Evolutionary conservation across 2,888 invertebrate genomes (phyloP).

Genomic region (Thecocarcelia acutangulata): DNA sequence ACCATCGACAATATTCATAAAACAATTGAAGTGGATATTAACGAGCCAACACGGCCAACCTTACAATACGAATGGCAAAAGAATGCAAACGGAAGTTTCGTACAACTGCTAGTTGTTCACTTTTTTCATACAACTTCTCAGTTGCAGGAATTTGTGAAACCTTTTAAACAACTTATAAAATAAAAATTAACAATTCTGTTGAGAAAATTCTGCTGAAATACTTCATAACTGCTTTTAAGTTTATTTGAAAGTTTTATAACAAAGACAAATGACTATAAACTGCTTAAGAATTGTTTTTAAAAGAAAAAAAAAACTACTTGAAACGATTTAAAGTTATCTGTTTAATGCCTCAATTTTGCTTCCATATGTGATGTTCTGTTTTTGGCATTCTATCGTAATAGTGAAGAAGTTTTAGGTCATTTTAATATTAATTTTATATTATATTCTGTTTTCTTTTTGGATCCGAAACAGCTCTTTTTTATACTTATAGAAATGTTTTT

Average conservation of each 20-base stretch:
- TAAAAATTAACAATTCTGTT: conserved; percentile 31
- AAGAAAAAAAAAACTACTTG: too few species aligned
- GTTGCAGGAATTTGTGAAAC: neutral
- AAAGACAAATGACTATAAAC: conserved; percentile 10
- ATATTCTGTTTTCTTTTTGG: too few species aligned
- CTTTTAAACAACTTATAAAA: neutral
- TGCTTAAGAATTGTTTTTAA: neutral
- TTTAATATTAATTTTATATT: too few species aligned
- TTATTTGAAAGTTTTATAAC: conserved; percentile 1
- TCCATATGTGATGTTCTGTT: too few species aligned
- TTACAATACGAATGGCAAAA: conserved; percentile 14
- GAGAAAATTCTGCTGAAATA: neutral
- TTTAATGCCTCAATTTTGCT: too few species aligned
- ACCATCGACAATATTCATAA: conserved; percentile 43
- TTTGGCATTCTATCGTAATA: too few species aligned
- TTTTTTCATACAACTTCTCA: neutral
- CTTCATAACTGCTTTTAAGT: neutral
- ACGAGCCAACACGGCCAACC: conserved; percentile 7
- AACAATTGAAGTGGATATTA: conserved; percentile 22
- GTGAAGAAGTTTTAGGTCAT: too few species aligned
- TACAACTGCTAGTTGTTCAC: conserved; percentile 1
- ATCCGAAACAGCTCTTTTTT: too few species aligned
- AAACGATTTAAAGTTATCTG: too few species aligned
- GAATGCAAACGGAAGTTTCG: conserved; percentile 49
- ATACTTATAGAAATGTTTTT: too few species aligned